Conservation (phyloP, 1,140 invertebrate genomes). For the Solen grandis region DNA sequence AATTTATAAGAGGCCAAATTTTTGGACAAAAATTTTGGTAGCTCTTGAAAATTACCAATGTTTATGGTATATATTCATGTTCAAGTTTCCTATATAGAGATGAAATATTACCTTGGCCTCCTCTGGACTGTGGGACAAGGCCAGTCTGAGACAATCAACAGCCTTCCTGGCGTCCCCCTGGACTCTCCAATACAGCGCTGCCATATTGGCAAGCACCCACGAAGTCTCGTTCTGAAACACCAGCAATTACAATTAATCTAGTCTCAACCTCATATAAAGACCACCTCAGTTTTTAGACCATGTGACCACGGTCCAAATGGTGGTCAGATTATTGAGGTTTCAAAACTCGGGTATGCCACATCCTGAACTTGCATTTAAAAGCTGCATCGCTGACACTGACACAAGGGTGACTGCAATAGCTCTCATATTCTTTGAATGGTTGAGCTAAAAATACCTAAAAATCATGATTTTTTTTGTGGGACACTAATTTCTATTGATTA, state of each 20-base stretch:
- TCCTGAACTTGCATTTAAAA: neutral
- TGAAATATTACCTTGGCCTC: slow-evolving; percentile 83
- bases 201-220: slow-evolving; percentile 91
- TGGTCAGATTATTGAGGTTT: neutral
- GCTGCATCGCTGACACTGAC: neutral
- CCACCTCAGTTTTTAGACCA: neutral
- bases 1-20: too few relatives aligned
- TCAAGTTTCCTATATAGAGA: too few relatives aligned
- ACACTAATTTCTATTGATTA: too few relatives aligned
- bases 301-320: neutral
- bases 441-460: too few relatives aligned
- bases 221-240: slow-evolving; percentile 74
- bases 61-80: too few relatives aligned
- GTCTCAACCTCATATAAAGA: neutral
- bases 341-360: neutral
- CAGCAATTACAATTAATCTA: neutral
- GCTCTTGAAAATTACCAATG: too few relatives aligned
- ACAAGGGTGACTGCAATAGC: neutral
- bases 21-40: too few relatives aligned
- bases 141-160: slow-evolving; percentile 89
- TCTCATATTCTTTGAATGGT: neutral
- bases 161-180: slow-evolving; percentile 89
- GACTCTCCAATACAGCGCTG: slow-evolving; percentile 91
- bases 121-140: slow-evolving; percentile 88
- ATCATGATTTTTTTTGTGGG: too few relatives aligned